phyloP scores from a whole-genome alignment of 2,888 invertebrate genomes.

The Diplazon laetatorius region DNA sequence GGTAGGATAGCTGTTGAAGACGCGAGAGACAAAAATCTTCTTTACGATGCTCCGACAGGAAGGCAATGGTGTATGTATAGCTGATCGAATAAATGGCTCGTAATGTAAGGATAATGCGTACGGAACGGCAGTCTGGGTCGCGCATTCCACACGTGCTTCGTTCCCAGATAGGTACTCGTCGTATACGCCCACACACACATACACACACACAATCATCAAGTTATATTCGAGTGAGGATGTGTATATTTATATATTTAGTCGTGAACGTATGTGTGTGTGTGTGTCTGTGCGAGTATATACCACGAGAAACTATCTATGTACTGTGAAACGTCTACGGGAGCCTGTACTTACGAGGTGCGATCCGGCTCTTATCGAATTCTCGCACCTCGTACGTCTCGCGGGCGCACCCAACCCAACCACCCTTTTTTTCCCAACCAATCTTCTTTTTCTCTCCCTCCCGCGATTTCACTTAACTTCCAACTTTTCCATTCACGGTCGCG shows the following conservation, averaged over 20 bases:
- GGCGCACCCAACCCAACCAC: conserved; percentile 9
- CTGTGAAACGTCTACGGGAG: conserved; percentile 46
- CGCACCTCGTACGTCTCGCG: conserved; percentile 60
- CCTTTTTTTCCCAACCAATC: conserved; percentile 28
- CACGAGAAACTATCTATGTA: conserved; percentile 31
- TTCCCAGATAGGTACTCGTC: conserved; percentile 60
- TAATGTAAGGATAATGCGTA: conserved; percentile 74
- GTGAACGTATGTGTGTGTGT: background rate
- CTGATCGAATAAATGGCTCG: conserved; percentile 73
- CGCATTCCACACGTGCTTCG: conserved; percentile 69
- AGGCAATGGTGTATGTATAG: conserved; percentile 63
- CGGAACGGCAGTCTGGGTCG: conserved; percentile 67
- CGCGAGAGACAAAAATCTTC: conserved; percentile 61
- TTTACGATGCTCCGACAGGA: conserved; percentile 62
- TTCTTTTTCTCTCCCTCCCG: conserved; percentile 30
- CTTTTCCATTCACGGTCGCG: conserved; percentile 16
- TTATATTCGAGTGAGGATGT: conserved; percentile 23
- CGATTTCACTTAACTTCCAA: conserved; percentile 54
- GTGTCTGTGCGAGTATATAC: conserved; percentile 28
- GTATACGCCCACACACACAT: conserved; percentile 63
- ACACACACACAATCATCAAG: conserved; percentile 39
- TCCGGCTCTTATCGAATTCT: conserved; percentile 63
- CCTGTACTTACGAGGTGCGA: conserved; percentile 59
- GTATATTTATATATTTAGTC: conserved; percentile 18
- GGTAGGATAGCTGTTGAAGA: background rate